Evolutionary conservation across 2,797 vertebrate genomes (phyloP), one percentile per base, ranked within the genome.

Genomic region (Neosilurus mollespiculum): DNA sequence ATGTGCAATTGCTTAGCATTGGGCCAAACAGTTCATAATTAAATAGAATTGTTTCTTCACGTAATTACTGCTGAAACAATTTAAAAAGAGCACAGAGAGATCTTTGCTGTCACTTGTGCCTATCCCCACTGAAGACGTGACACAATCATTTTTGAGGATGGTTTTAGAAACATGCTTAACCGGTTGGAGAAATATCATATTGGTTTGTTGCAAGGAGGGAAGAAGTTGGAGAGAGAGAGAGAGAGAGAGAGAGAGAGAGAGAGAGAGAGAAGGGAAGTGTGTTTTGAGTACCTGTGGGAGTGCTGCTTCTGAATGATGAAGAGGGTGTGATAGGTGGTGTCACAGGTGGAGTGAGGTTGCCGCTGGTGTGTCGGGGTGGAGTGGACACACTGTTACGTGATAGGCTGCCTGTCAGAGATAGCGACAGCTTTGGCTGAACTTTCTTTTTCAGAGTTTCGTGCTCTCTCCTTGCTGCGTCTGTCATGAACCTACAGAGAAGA

Each of bases 241-340:
- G 43, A 43, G 43, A 43, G 58, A 4, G 43, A 5, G 43, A 43
- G 43, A 43, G 4, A 43, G 43, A 43, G 43, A 43, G 43, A 43
- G 43, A 43, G 43, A 43, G 4, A 43, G 43, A 43, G 43, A 43
- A 3, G 3, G 43, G 43, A 43, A 43, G 43, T 61, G 54, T n/a
- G 12, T n/a, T 0, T 49, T 64, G 18, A 78, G 61, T 78, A 99
- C 98, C 98, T 94, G 98, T 99, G 30, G 98, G 98, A 64, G 98
- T 99, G 93, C 97, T 99, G 92, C 98, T 99, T 87, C 98, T 98
- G 93, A 99, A 99, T 0, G 98, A 99, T 79, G 98, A 99, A 80
- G 98, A 99, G 7, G 98, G 98, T 16, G 98, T 99, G 93, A 99
- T 99, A 87, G 98, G 98, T 34, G 98, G 98, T n/a, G 98, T 99